Evolutionary conservation across 2,113 vertebrate species (phyloP).

Genomic region (Sprattus sprattus): DNA sequence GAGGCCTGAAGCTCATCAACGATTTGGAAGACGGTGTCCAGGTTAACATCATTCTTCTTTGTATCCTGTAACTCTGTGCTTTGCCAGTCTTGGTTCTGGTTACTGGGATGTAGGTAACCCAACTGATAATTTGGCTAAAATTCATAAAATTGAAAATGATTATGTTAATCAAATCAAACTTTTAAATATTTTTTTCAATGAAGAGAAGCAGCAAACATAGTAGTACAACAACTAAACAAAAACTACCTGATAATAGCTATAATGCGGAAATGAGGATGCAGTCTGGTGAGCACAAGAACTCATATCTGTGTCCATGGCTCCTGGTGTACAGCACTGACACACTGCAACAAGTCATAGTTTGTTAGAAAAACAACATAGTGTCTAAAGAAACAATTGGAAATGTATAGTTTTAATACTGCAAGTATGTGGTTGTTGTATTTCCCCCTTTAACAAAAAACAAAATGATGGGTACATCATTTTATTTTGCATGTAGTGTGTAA

Average conservation of each 20-base stretch:
- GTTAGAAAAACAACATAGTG: not conserved
- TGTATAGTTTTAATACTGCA: not conserved
- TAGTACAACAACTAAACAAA: constrained; percentile 27
- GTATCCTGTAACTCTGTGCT: constrained; percentile 58
- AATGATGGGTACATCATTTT: not conserved
- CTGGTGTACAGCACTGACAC: constrained; percentile 52
- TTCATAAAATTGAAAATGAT: not conserved
- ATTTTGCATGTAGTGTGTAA: not conserved
- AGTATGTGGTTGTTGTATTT: too few species aligned
- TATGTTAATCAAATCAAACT: not conserved
- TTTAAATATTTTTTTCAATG: not conserved
- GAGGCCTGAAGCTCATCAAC: constrained; percentile 72
- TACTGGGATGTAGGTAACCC: constrained; percentile 56
- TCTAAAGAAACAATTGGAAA: not conserved
- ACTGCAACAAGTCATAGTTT: constrained; percentile 51
- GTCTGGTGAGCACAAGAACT: constrained; percentile 53
- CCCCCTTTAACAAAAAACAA: too few species aligned
- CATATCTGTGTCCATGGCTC: constrained; percentile 54
- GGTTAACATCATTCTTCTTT: constrained; percentile 68
- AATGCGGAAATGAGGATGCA: constrained; percentile 55
- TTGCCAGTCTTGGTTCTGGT: constrained; percentile 47
- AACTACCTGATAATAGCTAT: constrained; percentile 69
- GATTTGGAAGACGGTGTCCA: constrained; percentile 77
- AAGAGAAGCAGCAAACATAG: not conserved
- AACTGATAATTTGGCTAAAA: constrained; percentile 66